Base-by-base conservation (phyloP, 2,888 invertebrate genomes). In the Sinodicranocentrus sp. region DNA sequence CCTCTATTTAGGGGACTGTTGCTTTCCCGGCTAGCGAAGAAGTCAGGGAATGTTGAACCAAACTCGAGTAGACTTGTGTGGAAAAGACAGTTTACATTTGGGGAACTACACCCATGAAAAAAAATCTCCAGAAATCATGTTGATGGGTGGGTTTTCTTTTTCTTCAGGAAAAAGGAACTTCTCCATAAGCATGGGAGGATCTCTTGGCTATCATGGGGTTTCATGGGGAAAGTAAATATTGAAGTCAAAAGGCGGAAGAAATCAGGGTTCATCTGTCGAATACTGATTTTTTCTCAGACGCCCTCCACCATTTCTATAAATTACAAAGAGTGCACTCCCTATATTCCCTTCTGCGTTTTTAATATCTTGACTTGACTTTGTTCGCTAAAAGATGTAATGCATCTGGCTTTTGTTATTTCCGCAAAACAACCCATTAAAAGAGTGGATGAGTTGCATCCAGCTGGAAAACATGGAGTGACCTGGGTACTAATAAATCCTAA, bases 171-270 rank as follows among this genome's bases (percentile, higher is more conserved):
- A n/a, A n/a, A 26, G 15, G 6, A 26, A 26, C 28, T 15, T 23
- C 3, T 26, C 25, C 44, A 63, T 1, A 57, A 57, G n/a, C n/a
- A n/a, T n/a, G n/a, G n/a, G n/a, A n/a, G n/a, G n/a, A n/a, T n/a
- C n/a, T n/a, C n/a, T n/a, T n/a, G n/a, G 19, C 52, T 68, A 21
- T 67, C 75, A 68, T 54, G 15, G 61, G 19, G 68, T 82, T 80
- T 73, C 67, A n/a, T 65, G 28, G 75, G 25, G 65, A 80, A 48
- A 75, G 82, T 82, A 82, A 82, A 82, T 82, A 82, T 82, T 75
- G 75, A 75, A 82, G 82, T 82, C 78, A 84, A 86, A 86, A 84
- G 84, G 86, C 86, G 84, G 84, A 84, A 86, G 86, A 84, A 86
- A 86, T 86, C 86, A 86, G 80, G 76, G 83, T 76, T 75, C 72